Conservation (phyloP, 2,888 invertebrate species). For the Actias luna region DNA sequence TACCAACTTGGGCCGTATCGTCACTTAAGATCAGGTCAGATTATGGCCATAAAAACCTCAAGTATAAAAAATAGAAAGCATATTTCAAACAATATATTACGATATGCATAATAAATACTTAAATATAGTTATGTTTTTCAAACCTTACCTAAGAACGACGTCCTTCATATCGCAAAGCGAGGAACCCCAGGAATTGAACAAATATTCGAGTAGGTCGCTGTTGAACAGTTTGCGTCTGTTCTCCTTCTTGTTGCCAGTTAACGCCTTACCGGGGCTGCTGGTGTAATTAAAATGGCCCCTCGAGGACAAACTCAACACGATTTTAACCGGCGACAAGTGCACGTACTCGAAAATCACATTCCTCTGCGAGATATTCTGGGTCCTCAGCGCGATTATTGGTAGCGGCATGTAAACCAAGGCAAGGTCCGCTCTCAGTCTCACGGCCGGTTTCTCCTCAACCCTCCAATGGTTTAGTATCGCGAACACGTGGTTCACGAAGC, state of each 20-base stretch:
- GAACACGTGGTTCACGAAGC: slow-evolving; percentile 83
- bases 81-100: no score
- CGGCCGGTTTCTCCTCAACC: slow-evolving; percentile 80
- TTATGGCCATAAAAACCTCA: no score
- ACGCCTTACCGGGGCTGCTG: slow-evolving; percentile 51
- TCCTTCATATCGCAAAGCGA: slow-evolving; percentile 85
- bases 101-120: no score
- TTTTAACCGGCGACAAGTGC: slow-evolving; percentile 82
- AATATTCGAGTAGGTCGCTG: slow-evolving; percentile 83
- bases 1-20: no score
- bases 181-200: slow-evolving; percentile 84
- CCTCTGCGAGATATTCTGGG: slow-evolving; percentile 57
- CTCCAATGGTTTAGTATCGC: slow-evolving; percentile 84
- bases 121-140: neutral
- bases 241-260: slow-evolving; percentile 63
- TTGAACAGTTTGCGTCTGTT: slow-evolving; percentile 77
- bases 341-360: slow-evolving; percentile 80
- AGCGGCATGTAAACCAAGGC: slow-evolving; percentile 83
- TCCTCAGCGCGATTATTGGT: slow-evolving; percentile 69
- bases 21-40: no score
- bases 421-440: slow-evolving; percentile 79
- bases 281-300: slow-evolving; percentile 65
- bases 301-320: slow-evolving; percentile 83
- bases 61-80: no score
- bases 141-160: slow-evolving; percentile 81